A percentile compares a stretch with the other conserved stretches of the same genome.
Conservation (phyloP, 2,888 invertebrate genomes). For the Tachina grossa region DNA sequence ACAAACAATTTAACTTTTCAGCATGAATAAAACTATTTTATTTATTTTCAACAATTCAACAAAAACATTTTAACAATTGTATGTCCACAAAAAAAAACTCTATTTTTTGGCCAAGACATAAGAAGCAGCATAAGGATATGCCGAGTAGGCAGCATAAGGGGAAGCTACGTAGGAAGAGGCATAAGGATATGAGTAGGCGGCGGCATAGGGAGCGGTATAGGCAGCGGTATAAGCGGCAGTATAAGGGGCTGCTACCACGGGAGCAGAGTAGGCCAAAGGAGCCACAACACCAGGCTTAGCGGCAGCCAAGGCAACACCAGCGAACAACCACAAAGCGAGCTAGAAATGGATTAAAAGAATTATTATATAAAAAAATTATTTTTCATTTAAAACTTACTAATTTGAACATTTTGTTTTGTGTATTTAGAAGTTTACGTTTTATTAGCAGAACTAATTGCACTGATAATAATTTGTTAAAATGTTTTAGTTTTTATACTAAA, state of each 20-base stretch:
- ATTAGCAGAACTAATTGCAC: constrained; percentile 51
- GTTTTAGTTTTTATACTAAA: constrained; percentile 61
- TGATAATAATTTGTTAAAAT: constrained; percentile 44
- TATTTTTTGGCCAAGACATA: constrained; percentile 70
- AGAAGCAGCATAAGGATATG: constrained; percentile 67
- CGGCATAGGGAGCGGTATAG: constrained; percentile 72
- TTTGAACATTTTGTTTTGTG: constrained; percentile 71
- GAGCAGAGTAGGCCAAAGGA: constrained; percentile 73
- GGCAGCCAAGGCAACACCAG: constrained; percentile 71
- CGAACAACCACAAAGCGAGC: constrained; percentile 73
- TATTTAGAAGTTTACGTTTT: constrained; percentile 14
- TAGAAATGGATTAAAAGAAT: constrained; percentile 35
- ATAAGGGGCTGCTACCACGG: constrained; percentile 71
- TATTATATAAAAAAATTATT: background rate
- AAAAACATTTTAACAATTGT: constrained; percentile 42
- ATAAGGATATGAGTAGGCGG: constrained; percentile 73
- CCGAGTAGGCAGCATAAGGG: constrained; percentile 65
- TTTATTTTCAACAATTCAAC: constrained; percentile 9
- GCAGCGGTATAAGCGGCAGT: constrained; percentile 72
- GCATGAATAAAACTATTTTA: background rate
- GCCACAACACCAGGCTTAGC: constrained; percentile 74
- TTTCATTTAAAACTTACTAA: constrained; percentile 67
- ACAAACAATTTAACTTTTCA: no score
- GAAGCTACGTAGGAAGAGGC: constrained; percentile 69
- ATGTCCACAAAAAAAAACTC: background rate